Conservation (phyloP, 23 tunicate genomes). For the Phallusia fumigata region DNA sequence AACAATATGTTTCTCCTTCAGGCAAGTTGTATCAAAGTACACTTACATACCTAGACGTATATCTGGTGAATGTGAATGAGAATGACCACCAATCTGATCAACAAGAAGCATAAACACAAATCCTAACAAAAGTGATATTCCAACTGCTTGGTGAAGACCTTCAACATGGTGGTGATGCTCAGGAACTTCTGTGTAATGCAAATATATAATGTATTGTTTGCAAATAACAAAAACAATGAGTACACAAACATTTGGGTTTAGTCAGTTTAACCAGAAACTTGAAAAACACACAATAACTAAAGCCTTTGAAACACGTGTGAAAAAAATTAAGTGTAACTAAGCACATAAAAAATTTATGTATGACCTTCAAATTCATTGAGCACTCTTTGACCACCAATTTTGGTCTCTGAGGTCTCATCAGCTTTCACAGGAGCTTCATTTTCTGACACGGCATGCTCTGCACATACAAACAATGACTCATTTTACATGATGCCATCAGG, state of each 20-base stretch:
- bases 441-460: background rate
- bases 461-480: background rate
- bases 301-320: too few species aligned
- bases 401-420: background rate
- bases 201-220: too few species aligned
- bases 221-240: too few species aligned
- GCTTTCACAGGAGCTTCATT: background rate
- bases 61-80: constrained; percentile 77
- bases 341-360: background rate
- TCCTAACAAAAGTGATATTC: constrained; percentile 83
- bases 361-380: background rate
- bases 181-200: background rate
- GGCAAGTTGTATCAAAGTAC: too few species aligned
- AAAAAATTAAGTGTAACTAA: background rate
- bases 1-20: too few species aligned
- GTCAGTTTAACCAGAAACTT: too few species aligned
- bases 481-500: too few species aligned
- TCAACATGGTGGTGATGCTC: constrained; percentile 36
- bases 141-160: constrained; percentile 67
- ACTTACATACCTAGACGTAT: constrained; percentile 72
- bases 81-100: constrained; percentile 89
- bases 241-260: too few species aligned
- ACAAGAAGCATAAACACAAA: constrained; percentile 96
- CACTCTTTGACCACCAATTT: background rate
- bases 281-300: too few species aligned